These are phyloP conservation scores for Erebia ligea DNA, from an alignment of 2,888 invertebrate genomes.

Conservation along the genomic window DNA sequence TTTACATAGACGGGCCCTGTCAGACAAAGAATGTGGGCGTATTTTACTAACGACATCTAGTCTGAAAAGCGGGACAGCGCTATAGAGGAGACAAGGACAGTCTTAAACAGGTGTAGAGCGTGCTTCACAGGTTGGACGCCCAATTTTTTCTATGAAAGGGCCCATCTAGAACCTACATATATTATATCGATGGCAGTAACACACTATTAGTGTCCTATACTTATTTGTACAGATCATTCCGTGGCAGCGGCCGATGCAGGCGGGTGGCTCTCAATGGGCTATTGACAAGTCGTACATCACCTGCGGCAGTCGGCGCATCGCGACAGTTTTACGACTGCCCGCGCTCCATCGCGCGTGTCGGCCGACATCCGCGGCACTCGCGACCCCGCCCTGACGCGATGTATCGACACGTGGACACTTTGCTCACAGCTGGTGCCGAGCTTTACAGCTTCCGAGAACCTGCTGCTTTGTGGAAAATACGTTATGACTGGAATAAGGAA, in stretches of 20 bases:
- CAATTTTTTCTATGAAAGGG: no score
- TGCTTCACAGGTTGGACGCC: no score
- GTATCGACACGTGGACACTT: neutral
- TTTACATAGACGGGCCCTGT: no score
- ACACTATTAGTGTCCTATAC: neutral
- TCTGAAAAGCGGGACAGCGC: no score
- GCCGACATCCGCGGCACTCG: neutral
- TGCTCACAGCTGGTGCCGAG: neutral
- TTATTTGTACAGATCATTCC: neutral
- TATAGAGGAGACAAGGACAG: no score
- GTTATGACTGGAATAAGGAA: neutral
- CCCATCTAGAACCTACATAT: no score
- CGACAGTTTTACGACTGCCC: neutral
- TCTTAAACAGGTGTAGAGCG: no score
- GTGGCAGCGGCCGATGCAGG: neutral
- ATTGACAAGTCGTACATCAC: neutral
- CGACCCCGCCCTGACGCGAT: neutral
- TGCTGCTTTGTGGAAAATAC: neutral
- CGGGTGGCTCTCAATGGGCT: neutral
- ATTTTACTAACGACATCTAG: no score
- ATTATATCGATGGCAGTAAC: no score
- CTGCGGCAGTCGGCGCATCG: neutral
- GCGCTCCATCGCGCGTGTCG: neutral
- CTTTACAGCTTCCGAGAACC: constrained; percentile 1
- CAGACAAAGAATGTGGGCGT: no score